Evolutionary conservation across 2,888 invertebrate species (phyloP).

Genomic region (Gymnocheta viridis): DNA sequence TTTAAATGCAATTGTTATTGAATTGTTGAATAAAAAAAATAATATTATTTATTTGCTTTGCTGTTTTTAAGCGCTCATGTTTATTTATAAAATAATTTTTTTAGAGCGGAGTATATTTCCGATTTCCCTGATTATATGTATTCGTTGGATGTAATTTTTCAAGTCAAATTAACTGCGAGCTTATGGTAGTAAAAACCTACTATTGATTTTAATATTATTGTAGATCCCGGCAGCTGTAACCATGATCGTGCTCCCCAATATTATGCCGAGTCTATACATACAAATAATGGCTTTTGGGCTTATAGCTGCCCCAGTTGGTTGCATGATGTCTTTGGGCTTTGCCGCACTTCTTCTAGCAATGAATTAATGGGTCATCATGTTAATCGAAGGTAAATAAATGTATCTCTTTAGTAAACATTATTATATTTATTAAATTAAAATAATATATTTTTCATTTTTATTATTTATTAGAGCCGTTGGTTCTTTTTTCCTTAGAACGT

Average conservation of each 20-base stretch:
- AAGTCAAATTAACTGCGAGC: too few relatives aligned
- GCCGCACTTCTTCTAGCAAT: slow-evolving; percentile 74
- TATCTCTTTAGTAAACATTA: not conserved
- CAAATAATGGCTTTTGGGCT: slow-evolving; percentile 84
- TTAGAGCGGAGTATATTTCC: too few relatives aligned
- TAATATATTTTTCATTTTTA: not conserved
- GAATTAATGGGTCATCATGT: slow-evolving; percentile 84
- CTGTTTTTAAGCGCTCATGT: too few relatives aligned
- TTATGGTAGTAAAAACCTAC: too few relatives aligned
- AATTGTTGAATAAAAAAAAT: too few relatives aligned
- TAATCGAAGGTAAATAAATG: slow-evolving; percentile 79
- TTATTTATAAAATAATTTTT: too few relatives aligned
- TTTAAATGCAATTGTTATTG: too few relatives aligned
- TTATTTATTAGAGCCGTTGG: slow-evolving; percentile 82
- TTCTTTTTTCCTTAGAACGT: slow-evolving; percentile 82
- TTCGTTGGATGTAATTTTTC: too few relatives aligned
- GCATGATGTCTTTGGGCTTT: slow-evolving; percentile 83
- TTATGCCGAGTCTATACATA: slow-evolving; percentile 84
- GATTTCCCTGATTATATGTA: too few relatives aligned
- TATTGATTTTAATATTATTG: not conserved
- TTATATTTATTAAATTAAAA: not conserved
- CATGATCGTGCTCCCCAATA: slow-evolving; percentile 85
- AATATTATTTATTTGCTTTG: too few relatives aligned
- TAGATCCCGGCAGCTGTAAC: slow-evolving; percentile 84
- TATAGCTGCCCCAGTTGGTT: slow-evolving; percentile 84